Evolutionary conservation across 2,797 vertebrate species (phyloP).

Genomic region (Phoeniculus purpureus): DNA sequence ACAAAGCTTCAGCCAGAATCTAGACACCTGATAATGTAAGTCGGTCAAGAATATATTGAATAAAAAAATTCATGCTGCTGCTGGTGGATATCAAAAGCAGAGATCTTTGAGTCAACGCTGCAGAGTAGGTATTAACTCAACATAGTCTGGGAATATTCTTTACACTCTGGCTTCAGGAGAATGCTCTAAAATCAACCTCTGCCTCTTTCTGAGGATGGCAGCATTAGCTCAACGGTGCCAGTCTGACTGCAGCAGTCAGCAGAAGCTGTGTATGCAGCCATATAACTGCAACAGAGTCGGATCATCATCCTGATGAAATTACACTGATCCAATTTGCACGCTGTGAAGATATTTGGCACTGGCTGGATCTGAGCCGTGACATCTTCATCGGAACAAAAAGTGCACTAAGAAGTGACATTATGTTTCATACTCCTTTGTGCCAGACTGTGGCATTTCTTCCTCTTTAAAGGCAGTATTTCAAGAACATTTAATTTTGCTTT

Average conservation of each 20-base stretch:
- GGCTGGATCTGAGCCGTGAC: constrained; percentile 79
- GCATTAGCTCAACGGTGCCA: constrained; percentile 77
- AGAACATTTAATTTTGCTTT: constrained; percentile 81
- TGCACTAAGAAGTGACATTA: constrained; percentile 76
- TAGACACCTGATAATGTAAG: background rate
- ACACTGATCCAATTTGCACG: constrained; percentile 87
- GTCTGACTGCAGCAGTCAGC: constrained; percentile 57
- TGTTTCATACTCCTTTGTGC: constrained; percentile 71
- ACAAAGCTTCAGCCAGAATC: background rate
- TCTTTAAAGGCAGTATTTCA: constrained; percentile 80
- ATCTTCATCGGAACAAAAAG: constrained; percentile 85
- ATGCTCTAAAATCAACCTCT: constrained; percentile 47
- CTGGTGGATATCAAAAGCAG: background rate
- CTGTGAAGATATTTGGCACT: constrained; percentile 85
- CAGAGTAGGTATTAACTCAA: background rate
- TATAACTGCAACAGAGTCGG: constrained; percentile 74
- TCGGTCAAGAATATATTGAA: background rate
- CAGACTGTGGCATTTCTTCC: constrained; percentile 73
- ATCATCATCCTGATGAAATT: constrained; percentile 86
- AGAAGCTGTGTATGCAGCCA: constrained; percentile 77
- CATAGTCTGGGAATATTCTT: constrained; percentile 20
- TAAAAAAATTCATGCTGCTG: background rate
- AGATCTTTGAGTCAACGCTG: background rate
- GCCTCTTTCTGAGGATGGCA: constrained; percentile 68
- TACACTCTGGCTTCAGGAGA: constrained; percentile 36